These are phyloP conservation scores for Cantharis lateralis DNA, from an alignment of 2,888 invertebrate genomes.

Conservation along the genomic window DNA sequence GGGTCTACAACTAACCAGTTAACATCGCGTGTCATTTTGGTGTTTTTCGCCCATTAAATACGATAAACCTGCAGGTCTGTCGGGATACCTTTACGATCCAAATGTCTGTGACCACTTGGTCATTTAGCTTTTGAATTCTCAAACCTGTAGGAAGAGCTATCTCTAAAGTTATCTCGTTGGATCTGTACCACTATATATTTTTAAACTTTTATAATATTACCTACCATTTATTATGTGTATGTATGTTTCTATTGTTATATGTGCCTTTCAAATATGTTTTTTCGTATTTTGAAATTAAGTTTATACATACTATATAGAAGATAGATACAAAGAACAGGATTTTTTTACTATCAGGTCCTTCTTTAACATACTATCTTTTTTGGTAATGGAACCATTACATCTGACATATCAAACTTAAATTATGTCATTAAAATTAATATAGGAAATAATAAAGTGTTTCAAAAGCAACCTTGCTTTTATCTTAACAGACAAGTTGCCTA, in stretches of 20 bases:
- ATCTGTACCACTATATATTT: slow-evolving; percentile 15
- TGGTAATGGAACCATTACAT: slow-evolving; percentile 6
- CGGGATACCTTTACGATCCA: not conserved
- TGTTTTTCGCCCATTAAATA: not conserved
- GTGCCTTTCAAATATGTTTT: slow-evolving; percentile 23
- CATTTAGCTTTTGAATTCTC: not conserved
- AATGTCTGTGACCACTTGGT: no score
- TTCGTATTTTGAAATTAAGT: not conserved
- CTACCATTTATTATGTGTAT: slow-evolving; percentile 10
- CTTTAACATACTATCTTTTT: not conserved
- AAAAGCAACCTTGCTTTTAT: no score
- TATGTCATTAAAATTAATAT: slow-evolving; percentile 17
- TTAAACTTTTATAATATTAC: slow-evolving; percentile 23
- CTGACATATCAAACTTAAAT: slow-evolving; percentile 21
- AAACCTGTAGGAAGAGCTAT: not conserved
- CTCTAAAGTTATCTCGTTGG: not conserved
- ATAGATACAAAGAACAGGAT: not conserved
- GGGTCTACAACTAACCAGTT: not conserved
- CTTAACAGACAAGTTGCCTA: no score
- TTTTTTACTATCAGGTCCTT: slow-evolving; percentile 1
- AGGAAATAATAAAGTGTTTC: not conserved
- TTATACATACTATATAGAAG: not conserved
- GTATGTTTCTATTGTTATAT: slow-evolving; percentile 22
- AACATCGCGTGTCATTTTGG: not conserved
- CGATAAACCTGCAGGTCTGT: not conserved